Evolutionary conservation across 2,888 invertebrate genomes (phyloP), one percentile per base, ranked within the genome.

Genomic region (Papilio gigon): DNA sequence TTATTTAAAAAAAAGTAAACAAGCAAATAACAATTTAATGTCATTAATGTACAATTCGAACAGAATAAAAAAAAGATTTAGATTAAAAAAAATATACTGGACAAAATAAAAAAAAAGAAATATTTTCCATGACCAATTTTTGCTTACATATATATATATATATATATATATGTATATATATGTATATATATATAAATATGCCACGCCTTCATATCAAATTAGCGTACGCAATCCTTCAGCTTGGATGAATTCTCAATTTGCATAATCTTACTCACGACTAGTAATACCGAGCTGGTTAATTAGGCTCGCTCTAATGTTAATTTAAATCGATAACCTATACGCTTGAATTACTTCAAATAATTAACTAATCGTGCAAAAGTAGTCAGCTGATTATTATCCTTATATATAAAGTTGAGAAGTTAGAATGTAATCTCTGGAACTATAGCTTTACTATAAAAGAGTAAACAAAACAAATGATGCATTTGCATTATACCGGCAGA

Each of bases 201-300:
- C 33, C 33, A 35, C 11, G 11, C 4, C 40, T 40, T 2, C 12
- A 11, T 40, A 40, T n/a, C 3, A 47, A 2, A 47, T 11, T 47
- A 20, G 22, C 20, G 20, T 47, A 47, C 9, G 44, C 4, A 47
- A 22, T 47, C 22, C 22, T 22, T 47, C 4, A 22, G 14, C 5
- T 9, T 53, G 27, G n/a, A n/a, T 53, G 27, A n/a, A 17, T 53
- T 30, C n/a, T 14, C 9, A n/a, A 30, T 30, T 53, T 9, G 4
- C 30, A 53, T 53, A 30, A 53, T 30, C n/a, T 53, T 53, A 27
- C 53, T n/a, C n/a, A n/a, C 8, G 14, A 53, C 3, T 27, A 53
- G n/a, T 53, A 27, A 53, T 53, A 25, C 11, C 12, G 5, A 27
- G n/a, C 25, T n/a, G 20, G 25, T 27, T 37, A 37, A 37, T 37